A percentile compares a stretch with the other conserved stretches of the same genome.
These are phyloP conservation scores for Erythrocebus patas DNA, from an alignment of 2,113 vertebrate species.

Conservation along the genomic window DNA sequence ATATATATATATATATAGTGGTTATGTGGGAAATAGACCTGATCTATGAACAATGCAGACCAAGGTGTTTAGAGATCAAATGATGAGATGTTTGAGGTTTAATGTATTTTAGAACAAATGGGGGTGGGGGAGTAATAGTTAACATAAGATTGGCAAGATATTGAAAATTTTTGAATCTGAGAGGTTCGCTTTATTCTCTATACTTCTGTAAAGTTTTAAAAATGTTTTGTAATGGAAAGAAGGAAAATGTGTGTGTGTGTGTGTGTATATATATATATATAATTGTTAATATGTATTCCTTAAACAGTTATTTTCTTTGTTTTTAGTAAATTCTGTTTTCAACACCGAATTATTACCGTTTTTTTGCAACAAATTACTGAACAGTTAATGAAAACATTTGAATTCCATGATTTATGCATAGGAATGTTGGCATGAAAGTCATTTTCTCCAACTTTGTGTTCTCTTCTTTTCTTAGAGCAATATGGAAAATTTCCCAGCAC, in stretches of 20 bases:
- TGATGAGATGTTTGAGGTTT: background rate
- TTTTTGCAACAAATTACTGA: background rate
- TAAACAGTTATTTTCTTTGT: background rate
- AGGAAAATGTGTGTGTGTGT: background rate
- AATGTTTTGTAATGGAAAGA: background rate
- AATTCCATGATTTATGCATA: background rate
- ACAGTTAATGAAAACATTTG: background rate
- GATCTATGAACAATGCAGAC: background rate
- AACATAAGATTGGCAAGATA: background rate
- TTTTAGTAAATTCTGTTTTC: background rate
- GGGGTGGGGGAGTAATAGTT: background rate
- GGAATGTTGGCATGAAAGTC: background rate
- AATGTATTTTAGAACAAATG: background rate
- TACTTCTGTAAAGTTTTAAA: background rate
- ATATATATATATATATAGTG: background rate
- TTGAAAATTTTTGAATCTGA: background rate
- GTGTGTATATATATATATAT: background rate
- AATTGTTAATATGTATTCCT: background rate
- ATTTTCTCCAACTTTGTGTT: background rate
- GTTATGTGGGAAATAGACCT: background rate
- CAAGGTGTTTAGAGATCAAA: background rate
- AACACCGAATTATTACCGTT: background rate
- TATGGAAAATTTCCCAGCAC: background rate
- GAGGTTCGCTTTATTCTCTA: background rate
- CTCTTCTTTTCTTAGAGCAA: background rate